phyloP scores from a whole-genome alignment of 2,113 vertebrate genomes.

The Sardina pilchardus region DNA sequence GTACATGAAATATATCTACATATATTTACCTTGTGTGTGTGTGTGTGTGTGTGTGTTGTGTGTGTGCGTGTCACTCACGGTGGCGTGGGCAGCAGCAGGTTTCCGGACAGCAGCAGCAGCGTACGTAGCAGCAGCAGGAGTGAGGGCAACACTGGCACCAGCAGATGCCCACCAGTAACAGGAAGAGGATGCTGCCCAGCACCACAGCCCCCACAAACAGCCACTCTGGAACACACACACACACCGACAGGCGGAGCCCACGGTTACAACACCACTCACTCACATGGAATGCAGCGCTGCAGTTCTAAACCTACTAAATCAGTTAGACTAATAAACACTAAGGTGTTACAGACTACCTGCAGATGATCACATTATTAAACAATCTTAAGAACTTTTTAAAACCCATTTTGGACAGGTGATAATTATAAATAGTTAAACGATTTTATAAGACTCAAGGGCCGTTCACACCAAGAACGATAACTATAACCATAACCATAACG shows the following conservation, averaged over 20 bases:
- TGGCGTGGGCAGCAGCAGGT: slow-evolving; percentile 96
- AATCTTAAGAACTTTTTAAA: too few relatives aligned
- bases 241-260: not conserved
- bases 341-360: too few relatives aligned
- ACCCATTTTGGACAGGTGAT: not conserved
- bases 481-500: too few relatives aligned
- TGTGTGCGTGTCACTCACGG: slow-evolving; percentile 73
- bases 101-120: slow-evolving; percentile 95
- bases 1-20: not conserved
- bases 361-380: too few relatives aligned
- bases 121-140: slow-evolving; percentile 95
- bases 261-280: not conserved
- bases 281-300: not conserved
- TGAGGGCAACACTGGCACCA: slow-evolving; percentile 99
- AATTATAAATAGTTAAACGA: not conserved
- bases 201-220: slow-evolving; percentile 90
- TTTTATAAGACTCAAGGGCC: too few relatives aligned
- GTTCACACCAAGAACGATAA: too few relatives aligned
- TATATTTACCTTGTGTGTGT: slow-evolving; percentile 5
- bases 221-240: slow-evolving; percentile 81
- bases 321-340: not conserved
- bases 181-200: slow-evolving; percentile 83
- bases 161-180: slow-evolving; percentile 90
- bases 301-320: not conserved
- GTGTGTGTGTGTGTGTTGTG: slow-evolving; percentile 2